Evolutionary conservation across 2,113 vertebrate species (phyloP), one percentile per base, ranked within the genome.

Genomic region (Trematocara stigmaticum): DNA sequence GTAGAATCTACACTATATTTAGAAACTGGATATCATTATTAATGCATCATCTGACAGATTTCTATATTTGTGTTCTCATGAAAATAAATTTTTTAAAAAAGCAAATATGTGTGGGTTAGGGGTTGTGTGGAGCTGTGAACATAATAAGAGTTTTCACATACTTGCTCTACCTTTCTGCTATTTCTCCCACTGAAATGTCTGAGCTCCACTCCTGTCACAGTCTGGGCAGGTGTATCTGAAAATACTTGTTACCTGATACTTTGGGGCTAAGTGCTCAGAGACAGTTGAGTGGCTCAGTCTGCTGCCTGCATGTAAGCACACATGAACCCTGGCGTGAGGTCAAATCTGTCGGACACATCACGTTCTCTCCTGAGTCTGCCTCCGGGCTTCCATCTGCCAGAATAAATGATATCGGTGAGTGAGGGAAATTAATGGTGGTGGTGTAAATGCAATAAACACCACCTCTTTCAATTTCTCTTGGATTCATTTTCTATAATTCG

Each of bases 171-270:
- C 11, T 49, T 34, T 64, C 81, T 52, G 26, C 53, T 81, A 56
- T 71, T 40, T 51, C 47, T 49, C 80, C 9, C 38, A 56, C 81
- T 1, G 2, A 83, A 81, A 51, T 7, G 2, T 13, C 71, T 81
- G 34, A 11, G 81, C 52, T 64, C 20, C 29, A 12, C 20, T 29
- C 2, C 59, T 6, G 31, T 61, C 88, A 87, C 57, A 49, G 81
- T 86, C 79, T 40, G 79, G 69, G 53, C 83, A 83, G 82, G 82
- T 85, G 82, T 13, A 59, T 82, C 69, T 84, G 78, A 78, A 91
- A 89, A 91, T 84, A 79, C 69, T 4, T n/a, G 89, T 84, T 45
- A 91, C 49, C 35, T 71, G 89, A 94, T 84, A 88, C 69, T 84
- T 57, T 29, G 23, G 69, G n/a, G 16, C 76, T 23, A 40, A 83